Conservation (phyloP, 2,113 vertebrate genomes). For the Elachura formosa region DNA sequence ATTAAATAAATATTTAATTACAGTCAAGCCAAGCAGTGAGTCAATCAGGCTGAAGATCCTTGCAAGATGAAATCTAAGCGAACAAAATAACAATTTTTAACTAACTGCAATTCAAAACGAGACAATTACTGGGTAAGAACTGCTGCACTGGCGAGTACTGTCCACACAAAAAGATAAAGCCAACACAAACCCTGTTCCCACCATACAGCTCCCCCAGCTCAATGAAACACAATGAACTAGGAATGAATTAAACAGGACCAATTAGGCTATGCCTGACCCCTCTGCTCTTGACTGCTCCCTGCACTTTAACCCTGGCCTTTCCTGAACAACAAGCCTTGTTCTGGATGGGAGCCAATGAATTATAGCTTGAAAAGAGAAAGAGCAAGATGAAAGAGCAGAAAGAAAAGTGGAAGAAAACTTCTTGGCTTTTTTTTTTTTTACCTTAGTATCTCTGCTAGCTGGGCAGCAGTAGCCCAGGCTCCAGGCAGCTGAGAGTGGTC, state of each 20-base stretch:
- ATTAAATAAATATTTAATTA: background rate
- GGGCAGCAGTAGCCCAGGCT: conserved; percentile 74
- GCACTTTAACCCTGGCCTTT: conserved; percentile 58
- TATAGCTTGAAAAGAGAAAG: conserved; percentile 20
- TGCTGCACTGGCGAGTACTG: background rate
- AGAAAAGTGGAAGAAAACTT: background rate
- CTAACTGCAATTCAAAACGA: background rate
- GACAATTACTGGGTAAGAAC: background rate
- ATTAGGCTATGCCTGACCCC: conserved; percentile 57
- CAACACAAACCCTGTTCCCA: background rate
- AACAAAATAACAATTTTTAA: background rate
- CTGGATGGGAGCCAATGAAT: background rate
- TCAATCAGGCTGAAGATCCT: background rate
- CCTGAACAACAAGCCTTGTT: conserved; percentile 40
- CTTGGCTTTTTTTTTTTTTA: conserved; percentile 11
- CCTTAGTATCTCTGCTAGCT: conserved; percentile 77
- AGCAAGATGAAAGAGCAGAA: conserved; percentile 18
- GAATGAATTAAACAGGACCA: conserved; percentile 50
- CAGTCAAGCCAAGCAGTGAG: background rate
- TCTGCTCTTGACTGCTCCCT: conserved; percentile 49
- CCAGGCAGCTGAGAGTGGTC: conserved; percentile 69
- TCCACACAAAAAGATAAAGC: background rate
- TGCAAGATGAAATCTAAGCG: background rate
- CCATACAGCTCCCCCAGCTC: background rate
- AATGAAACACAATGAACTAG: background rate